Percentiles rank a stretch among this genome's conserved stretches.
These are phyloP conservation scores for Megalopta genalis DNA, from an alignment of 1,140 invertebrate genomes.

Conservation along the genomic window DNA sequence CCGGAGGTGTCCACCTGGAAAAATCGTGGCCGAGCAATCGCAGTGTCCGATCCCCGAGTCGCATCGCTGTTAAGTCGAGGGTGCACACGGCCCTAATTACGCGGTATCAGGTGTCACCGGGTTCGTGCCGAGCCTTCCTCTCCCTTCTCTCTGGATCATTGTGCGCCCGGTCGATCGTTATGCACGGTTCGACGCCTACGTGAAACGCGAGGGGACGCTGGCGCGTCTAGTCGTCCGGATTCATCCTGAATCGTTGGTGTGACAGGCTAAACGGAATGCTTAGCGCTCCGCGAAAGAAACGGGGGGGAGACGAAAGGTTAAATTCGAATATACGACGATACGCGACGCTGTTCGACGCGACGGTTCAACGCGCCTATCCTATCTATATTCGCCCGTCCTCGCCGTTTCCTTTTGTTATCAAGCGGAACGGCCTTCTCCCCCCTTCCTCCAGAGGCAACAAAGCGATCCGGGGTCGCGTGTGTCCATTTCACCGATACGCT, in stretches of 20 bases:
- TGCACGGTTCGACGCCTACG: slow-evolving; percentile 59
- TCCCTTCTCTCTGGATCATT: slow-evolving; percentile 50
- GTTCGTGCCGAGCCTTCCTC: slow-evolving; percentile 6
- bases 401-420: slow-evolving; percentile 54
- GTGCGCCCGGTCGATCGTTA: slow-evolving; percentile 56
- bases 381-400: slow-evolving; percentile 37
- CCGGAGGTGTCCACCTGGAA: too few species aligned
- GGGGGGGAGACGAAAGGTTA: slow-evolving; percentile 52
- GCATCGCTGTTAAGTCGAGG: neutral
- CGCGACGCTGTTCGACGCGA: neutral
- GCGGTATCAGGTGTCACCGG: slow-evolving; percentile 64
- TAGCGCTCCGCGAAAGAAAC: slow-evolving; percentile 43
- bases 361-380: slow-evolving; percentile 51
- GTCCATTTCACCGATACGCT: slow-evolving; percentile 34
- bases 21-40: neutral
- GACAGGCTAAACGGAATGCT: slow-evolving; percentile 54
- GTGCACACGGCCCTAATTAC: slow-evolving; percentile 46
- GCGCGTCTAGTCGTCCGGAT: slow-evolving; percentile 46
- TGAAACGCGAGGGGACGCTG: slow-evolving; percentile 37
- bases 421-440: slow-evolving; percentile 22
- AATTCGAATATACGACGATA: too few species aligned
- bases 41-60: neutral
- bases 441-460: slow-evolving; percentile 46
- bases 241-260: slow-evolving; percentile 48
- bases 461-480: slow-evolving; percentile 30